Evolutionary conservation across 2,113 vertebrate species (phyloP), one percentile per base, ranked within the genome.

Genomic region (Malurus alboscapulatus): DNA sequence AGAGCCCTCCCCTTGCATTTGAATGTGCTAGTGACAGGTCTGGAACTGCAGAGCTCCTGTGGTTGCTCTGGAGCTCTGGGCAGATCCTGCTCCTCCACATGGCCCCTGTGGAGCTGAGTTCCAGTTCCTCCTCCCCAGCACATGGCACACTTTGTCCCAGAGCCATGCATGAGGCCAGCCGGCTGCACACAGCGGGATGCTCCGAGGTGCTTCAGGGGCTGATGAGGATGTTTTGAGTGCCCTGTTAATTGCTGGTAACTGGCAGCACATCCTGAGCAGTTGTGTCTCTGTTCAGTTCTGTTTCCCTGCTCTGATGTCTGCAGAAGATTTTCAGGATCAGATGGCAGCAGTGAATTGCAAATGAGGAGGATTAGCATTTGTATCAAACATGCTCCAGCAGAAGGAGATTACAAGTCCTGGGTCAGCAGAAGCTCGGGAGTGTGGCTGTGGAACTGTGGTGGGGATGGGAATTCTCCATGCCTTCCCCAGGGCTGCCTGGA

Each of bases 321-420:
- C 65, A 51, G 83, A 71, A 86, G 88, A 20, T 84, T 87, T 92
- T 57, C 45, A 27, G 67, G 82, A 88, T 94, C 77, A 91, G 81
- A 58, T 91, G 87, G 92, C n/a, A 34, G 32, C 62, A 20, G 57
- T 8, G 84, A 86, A 74, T 74, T 87, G 87, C 54, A 68, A 61
- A 92, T 87, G 34, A 27, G 76, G 75, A 71, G 59, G 75, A 87
- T 93, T 65, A 83, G 47, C 51, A 42, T 84, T 84, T 59, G 32
- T 66, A n/a, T 77, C 79, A 9, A 80, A 19, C 36, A 12, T 6
- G 4, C 81, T 55, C 53, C 63, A 32, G 77, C 66, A 67, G 85
- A 77, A 94, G 92, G 87, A 69, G 94, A 88, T 94, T 53, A 82
- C 82, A 80, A 58, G 27, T 36, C 77, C 34, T 27, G 86, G 93